A percentile compares a stretch with the other conserved stretches of the same genome.
Evolutionary conservation across 64 coral and sea anemone species (phyloP).

Genomic region (Platygyra sinensis): DNA sequence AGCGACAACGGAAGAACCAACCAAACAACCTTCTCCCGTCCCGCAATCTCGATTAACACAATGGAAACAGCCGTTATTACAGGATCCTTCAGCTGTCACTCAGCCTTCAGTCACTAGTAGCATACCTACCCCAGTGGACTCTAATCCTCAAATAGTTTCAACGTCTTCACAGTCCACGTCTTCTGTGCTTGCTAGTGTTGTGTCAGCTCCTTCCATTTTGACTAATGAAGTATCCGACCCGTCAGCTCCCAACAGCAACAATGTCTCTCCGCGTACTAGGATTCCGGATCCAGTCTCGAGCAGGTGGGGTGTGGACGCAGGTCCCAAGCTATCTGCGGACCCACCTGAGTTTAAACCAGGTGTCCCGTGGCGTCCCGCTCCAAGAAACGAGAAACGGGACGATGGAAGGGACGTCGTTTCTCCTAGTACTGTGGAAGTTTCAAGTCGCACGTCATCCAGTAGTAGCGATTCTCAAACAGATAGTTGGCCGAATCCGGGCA

Average conservation of each 20-base stretch:
- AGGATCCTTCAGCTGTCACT: conserved; percentile 62
- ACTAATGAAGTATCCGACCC: conserved; percentile 5
- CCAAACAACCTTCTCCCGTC: conserved; percentile 74
- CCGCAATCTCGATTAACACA: conserved; percentile 85
- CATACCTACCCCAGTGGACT: conserved; percentile 43
- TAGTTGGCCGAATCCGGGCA: background rate
- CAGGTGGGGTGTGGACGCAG: conserved; percentile 95
- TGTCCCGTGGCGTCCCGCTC: conserved; percentile 89
- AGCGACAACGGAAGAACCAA: conserved; percentile 56
- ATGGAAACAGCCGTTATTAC: conserved; percentile 87
- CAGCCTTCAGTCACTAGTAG: conserved; percentile 50
- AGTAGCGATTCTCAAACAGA: conserved; percentile 29
- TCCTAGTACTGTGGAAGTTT: background rate
- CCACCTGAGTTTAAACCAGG: conserved; percentile 99
- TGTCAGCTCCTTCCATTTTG: conserved; percentile 29
- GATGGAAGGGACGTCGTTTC: conserved; percentile 31
- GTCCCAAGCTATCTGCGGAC: conserved; percentile 92
- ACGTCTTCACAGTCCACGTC: conserved; percentile 32
- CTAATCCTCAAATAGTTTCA: conserved; percentile 36
- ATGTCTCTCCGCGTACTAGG: conserved; percentile 62
- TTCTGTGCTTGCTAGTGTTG: background rate
- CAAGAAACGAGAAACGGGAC: conserved; percentile 48
- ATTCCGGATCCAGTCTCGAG: conserved; percentile 93
- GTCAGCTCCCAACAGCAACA: conserved; percentile 32
- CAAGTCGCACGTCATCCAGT: conserved; percentile 4